Conservation (phyloP, 2,888 invertebrate genomes). For the Callyntrura sp. region DNA sequence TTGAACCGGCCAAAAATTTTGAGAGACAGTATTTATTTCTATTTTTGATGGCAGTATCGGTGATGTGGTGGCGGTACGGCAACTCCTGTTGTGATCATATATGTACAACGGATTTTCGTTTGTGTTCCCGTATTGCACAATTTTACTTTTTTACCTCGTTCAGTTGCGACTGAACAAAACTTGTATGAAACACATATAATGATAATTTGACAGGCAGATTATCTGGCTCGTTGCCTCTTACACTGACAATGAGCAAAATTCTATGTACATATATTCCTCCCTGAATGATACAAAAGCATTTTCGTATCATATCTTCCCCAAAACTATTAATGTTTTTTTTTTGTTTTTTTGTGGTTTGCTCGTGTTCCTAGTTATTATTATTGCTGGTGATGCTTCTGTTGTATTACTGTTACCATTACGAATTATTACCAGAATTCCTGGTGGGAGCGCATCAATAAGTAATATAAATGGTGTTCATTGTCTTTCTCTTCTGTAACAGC, state of each 20-base stretch:
- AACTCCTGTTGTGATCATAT: background rate
- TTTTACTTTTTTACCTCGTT: slow-evolving; percentile 31
- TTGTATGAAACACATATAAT: slow-evolving; percentile 64
- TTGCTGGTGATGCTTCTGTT: slow-evolving; percentile 19
- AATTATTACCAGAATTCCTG: slow-evolving; percentile 73
- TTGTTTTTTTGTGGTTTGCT: slow-evolving; percentile 25
- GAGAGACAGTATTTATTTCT: slow-evolving; percentile 63
- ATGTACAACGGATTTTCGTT: background rate
- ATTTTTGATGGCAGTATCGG: too few relatives aligned
- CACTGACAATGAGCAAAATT: slow-evolving; percentile 32
- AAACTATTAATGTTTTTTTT: slow-evolving; percentile 43
- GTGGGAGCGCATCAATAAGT: slow-evolving; percentile 77
- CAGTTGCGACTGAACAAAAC: slow-evolving; percentile 43
- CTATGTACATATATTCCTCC: background rate
- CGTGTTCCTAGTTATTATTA: background rate
- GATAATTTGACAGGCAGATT: slow-evolving; percentile 75
- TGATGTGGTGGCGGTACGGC: too few relatives aligned
- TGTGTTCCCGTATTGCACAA: slow-evolving; percentile 19
- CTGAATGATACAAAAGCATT: slow-evolving; percentile 33
- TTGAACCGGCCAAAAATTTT: slow-evolving; percentile 34
- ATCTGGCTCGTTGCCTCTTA: slow-evolving; percentile 58
- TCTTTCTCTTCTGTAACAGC: slow-evolving; percentile 57
- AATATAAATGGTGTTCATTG: slow-evolving; percentile 77
- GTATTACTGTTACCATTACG: slow-evolving; percentile 57
- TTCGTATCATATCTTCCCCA: slow-evolving; percentile 7